A percentile compares a stretch with the other conserved stretches of the same genome.
Conservation (phyloP, 2,888 invertebrate species). For the Cylloceria caligata region DNA sequence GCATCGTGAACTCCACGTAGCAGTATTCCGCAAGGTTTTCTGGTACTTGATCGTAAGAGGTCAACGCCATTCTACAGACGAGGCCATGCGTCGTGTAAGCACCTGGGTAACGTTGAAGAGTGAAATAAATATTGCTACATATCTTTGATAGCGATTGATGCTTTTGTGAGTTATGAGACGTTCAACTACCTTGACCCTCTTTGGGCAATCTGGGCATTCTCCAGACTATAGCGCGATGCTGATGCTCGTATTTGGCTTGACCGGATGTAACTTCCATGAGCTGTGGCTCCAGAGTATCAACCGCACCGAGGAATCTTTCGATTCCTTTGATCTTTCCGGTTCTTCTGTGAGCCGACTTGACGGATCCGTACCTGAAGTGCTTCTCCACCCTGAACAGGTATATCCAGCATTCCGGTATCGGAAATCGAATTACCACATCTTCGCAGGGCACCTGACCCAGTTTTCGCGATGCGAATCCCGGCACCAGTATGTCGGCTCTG, state of each 20-base stretch:
- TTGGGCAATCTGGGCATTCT: constrained; percentile 98
- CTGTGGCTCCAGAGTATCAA: constrained; percentile 95
- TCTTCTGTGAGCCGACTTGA: constrained; percentile 86
- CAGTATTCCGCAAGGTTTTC: constrained; percentile 95
- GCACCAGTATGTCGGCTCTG: constrained; percentile 97
- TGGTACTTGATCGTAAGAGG: constrained; percentile 98
- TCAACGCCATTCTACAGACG: constrained; percentile 96
- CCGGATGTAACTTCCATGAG: constrained; percentile 98
- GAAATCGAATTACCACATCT: constrained; percentile 98
- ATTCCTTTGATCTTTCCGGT: constrained; percentile 97
- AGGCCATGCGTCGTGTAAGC: constrained; percentile 99
- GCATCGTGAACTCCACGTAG: constrained; percentile 99
- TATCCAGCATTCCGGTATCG: constrained; percentile 99
- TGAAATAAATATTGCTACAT: not conserved
- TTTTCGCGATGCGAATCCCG: constrained; percentile 98
- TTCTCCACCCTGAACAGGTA: constrained; percentile 99
- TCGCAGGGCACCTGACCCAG: constrained; percentile 98
- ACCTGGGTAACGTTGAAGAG: constrained; percentile 85
- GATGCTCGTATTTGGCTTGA: constrained; percentile 99
- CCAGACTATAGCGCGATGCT: constrained; percentile 99
- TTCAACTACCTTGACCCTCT: constrained; percentile 95
- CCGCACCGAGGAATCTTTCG: constrained; percentile 95
- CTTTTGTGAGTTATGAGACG: not conserved
- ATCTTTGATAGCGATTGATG: not conserved
- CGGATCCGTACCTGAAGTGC: constrained; percentile 90